Evolutionary conservation across 2,797 vertebrate species (phyloP), one percentile per base, ranked within the genome.

Genomic region (Helarctos malayanus): DNA sequence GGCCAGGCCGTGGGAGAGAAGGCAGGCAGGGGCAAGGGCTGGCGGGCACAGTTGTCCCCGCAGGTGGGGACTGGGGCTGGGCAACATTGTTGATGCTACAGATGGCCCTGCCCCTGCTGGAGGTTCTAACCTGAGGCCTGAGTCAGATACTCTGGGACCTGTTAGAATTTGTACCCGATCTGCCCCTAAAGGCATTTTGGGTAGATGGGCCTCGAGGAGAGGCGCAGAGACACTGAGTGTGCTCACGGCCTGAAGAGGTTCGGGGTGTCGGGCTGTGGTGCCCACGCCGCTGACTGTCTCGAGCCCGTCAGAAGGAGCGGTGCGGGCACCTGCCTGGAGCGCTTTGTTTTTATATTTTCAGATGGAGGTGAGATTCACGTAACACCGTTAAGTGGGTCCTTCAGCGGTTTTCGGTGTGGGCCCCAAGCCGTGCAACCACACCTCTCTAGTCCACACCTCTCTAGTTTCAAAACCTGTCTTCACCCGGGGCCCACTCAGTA

Each of bases 21-120:
- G 19, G 45, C 1, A 0, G 9, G 49, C 56, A 38, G 19, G 19
- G 41, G 3, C 1, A 12, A 38, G 0, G n/a, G 13, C 8, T 0
- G 35, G 75, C 3, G 7, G 63, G 35, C 65, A 8, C 16, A 1
- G 18, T 19, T 0, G 10, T 29, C 63, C 84, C 4, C 5, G 35
- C 49, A 2, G n/a, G 23, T 9, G 12, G 5, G 32, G 38, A 8
- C 12, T 0, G 41, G 69, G 35, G 54, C 54, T 10, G 19, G 89
- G 35, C 4, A 0, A 11, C 47, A 0, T 52, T 65, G 54, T 27
- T 14, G 5, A 10, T 27, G 10, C n/a, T 47, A 68, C 21, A 29
- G 23, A 15, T 0, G 1, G 11, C 35, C 57, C 47, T 14, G 14
- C 21, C n/a, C 45, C 27, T 12, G 6, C 16, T 1, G 11, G 76